These are phyloP conservation scores for Athene noctua DNA, from an alignment of 2,113 vertebrate species.

Conservation along the genomic window DNA sequence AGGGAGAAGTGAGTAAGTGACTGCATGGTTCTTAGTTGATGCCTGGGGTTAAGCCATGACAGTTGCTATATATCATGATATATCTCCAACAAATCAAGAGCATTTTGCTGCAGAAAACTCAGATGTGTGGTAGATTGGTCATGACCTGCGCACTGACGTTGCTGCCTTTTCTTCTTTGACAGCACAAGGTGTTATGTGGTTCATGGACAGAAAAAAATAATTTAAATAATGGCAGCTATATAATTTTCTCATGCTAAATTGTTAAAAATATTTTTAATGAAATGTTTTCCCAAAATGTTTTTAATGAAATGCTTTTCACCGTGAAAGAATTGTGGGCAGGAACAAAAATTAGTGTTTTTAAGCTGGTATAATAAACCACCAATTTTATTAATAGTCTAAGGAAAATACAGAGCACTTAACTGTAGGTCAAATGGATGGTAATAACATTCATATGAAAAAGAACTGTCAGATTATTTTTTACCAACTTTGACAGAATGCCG, in stretches of 20 bases:
- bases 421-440: not conserved
- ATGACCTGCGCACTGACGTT: not conserved
- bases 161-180: not conserved
- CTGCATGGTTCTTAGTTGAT: too few relatives aligned
- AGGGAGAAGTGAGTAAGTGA: too few relatives aligned
- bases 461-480: not conserved
- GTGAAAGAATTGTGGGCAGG: not conserved
- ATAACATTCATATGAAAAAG: not conserved
- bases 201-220: not conserved
- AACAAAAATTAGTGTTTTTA: not conserved
- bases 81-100: not conserved
- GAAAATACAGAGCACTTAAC: not conserved
- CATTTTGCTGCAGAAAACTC: not conserved
- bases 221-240: not conserved
- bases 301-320: not conserved
- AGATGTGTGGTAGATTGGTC: not conserved
- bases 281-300: not conserved
- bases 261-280: not conserved
- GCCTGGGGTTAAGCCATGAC: too few relatives aligned
- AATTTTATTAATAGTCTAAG: not conserved
- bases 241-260: not conserved
- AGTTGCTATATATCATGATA: not conserved
- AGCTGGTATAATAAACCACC: not conserved
- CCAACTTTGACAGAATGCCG: not conserved
- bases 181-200: not conserved